Conservation (phyloP, 1,140 invertebrate genomes). For the Maniola jurtina region DNA sequence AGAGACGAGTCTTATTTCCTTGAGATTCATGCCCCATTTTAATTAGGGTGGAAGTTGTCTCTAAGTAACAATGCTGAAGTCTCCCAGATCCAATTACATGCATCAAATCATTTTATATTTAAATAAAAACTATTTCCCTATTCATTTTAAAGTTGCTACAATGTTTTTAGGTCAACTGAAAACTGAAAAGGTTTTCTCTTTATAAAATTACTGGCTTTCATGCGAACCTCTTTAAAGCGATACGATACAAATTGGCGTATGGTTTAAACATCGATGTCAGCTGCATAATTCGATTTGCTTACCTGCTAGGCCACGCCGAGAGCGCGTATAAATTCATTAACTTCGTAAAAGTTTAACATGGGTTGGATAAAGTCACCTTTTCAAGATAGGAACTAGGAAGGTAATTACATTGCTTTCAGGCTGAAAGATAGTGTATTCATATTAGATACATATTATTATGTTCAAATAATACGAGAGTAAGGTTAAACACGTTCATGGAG, state of each 20-base stretch:
- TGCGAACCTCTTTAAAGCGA: not conserved
- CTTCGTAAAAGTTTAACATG: conserved; percentile 8
- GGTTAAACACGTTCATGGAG: no score
- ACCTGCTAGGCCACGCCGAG: not conserved
- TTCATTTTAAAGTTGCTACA: not conserved
- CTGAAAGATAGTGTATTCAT: no score
- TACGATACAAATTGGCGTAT: conserved; percentile 5
- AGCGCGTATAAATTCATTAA: conserved; percentile 12
- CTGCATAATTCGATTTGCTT: conserved; percentile 15
- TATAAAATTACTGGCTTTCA: conserved; percentile 3
- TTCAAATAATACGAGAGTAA: no score
- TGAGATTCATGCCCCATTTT: no score
- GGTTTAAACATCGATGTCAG: conserved; percentile 9
- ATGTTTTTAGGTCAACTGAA: not conserved
- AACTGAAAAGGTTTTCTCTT: not conserved
- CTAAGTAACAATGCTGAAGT: no score
- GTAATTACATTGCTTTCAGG: no score
- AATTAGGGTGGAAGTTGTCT: no score
- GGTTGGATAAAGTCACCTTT: not conserved
- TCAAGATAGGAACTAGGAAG: no score
- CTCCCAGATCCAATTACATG: no score
- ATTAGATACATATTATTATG: no score
- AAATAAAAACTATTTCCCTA: not conserved
- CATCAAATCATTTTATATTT: no score
- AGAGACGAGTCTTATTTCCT: no score